Percentiles rank a stretch among this genome's conserved stretches.
These are phyloP conservation scores for Watsonalla cultraria DNA, from an alignment of 2,888 invertebrate genomes.

Conservation along the genomic window DNA sequence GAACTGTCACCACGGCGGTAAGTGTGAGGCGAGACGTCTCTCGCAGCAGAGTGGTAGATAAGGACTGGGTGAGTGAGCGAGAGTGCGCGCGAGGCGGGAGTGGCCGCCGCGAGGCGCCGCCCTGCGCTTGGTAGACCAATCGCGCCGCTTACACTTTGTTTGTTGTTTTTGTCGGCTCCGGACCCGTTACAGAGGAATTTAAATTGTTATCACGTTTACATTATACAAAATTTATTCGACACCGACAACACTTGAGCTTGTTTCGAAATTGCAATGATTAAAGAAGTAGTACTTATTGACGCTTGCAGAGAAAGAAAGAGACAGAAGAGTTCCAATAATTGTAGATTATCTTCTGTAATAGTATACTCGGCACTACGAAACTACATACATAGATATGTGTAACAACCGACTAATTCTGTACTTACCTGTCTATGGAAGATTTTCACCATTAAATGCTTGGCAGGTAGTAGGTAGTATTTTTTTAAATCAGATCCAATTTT, in stretches of 20 bases:
- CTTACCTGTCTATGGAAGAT: no score
- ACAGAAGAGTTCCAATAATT: slow-evolving; percentile 24
- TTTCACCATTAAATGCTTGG: no score
- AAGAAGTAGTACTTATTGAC: slow-evolving; percentile 68
- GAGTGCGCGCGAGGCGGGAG: slow-evolving; percentile 61
- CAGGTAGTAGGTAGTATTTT: no score
- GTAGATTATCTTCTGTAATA: slow-evolving; percentile 1
- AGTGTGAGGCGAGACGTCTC: slow-evolving; percentile 63
- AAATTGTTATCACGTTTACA: slow-evolving; percentile 79
- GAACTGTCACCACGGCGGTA: slow-evolving; percentile 36
- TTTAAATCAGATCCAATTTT: no score
- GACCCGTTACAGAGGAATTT: slow-evolving; percentile 78
- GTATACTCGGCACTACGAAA: background rate
- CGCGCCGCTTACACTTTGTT: slow-evolving; percentile 57
- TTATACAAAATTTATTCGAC: slow-evolving; percentile 79
- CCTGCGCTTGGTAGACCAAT: slow-evolving; percentile 50
- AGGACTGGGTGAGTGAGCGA: slow-evolving; percentile 76
- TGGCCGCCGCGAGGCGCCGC: slow-evolving; percentile 46
- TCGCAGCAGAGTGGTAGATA: slow-evolving; percentile 62
- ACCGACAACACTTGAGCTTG: slow-evolving; percentile 76
- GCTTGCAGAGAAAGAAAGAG: slow-evolving; percentile 45
- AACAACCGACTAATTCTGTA: no score
- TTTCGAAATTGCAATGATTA: slow-evolving; percentile 79
- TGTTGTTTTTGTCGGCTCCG: slow-evolving; percentile 77
- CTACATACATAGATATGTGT: no score